Evolutionary conservation across 2,888 invertebrate species (phyloP).

Genomic region (Trichogramma evanescens): DNA sequence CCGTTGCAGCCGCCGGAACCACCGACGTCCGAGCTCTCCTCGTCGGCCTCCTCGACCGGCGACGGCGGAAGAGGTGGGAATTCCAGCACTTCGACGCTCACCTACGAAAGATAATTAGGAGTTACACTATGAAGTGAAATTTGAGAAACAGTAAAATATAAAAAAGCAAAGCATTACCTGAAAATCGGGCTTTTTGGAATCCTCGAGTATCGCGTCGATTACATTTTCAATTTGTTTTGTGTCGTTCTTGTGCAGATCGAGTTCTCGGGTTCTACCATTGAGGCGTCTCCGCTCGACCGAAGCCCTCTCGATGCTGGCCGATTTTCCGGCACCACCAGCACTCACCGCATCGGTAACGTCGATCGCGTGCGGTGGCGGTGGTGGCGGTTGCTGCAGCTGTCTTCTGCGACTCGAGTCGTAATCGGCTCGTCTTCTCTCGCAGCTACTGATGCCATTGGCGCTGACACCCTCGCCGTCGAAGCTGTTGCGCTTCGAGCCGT

Average conservation of each 20-base stretch:
- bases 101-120: conserved; percentile 26
- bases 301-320: conserved; percentile 33
- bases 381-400: conserved; percentile 31
- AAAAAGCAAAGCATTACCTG: conserved; percentile 33
- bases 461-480: conserved; percentile 32
- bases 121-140: not conserved
- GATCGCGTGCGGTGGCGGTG: conserved; percentile 9
- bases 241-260: conserved; percentile 47
- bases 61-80: conserved; percentile 78
- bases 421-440: conserved; percentile 25
- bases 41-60: conserved; percentile 72
- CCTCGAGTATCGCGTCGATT: conserved; percentile 45
- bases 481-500: conserved; percentile 33
- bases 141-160: not conserved
- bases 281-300: conserved; percentile 33
- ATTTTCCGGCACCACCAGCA: not conserved
- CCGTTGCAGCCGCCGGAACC: conserved; percentile 28
- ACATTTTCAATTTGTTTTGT: conserved; percentile 48
- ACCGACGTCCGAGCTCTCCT: conserved; percentile 63
- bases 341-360: conserved; percentile 27
- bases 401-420: conserved; percentile 24
- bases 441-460: not conserved
- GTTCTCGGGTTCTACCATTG: conserved; percentile 44
- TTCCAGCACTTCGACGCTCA: conserved; percentile 60
- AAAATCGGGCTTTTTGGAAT: conserved; percentile 46